Conservation (phyloP, 1,140 invertebrate genomes). For the Pseudomyrmex flavicornis region DNA sequence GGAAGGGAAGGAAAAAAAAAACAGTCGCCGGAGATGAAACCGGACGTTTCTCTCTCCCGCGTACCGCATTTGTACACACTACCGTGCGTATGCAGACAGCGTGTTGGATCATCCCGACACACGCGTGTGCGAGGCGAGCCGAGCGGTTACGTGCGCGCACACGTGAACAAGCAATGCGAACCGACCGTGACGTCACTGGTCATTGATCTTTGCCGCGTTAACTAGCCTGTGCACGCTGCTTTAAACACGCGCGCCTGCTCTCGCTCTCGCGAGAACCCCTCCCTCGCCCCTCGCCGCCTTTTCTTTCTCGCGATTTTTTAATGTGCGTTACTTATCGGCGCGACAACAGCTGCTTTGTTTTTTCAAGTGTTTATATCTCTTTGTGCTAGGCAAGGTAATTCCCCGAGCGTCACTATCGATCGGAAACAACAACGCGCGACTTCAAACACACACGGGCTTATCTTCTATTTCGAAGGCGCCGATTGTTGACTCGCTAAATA, state of each 20-base stretch:
- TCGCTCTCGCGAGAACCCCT: background rate
- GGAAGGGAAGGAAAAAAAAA: too few relatives aligned
- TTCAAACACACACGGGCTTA: background rate
- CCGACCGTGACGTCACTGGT: slow-evolving; percentile 62
- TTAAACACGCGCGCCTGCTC: background rate
- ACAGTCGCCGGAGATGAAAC: too few relatives aligned
- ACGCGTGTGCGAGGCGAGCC: background rate
- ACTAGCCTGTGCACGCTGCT: background rate
- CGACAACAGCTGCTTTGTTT: background rate
- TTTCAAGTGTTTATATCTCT: slow-evolving; percentile 14
- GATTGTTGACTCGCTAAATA: too few relatives aligned
- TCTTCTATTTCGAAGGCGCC: too few relatives aligned
- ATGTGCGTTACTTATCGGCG: background rate
- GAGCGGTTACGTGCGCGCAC: slow-evolving; percentile 40
- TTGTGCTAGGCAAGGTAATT: background rate
- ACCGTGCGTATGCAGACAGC: too few relatives aligned
- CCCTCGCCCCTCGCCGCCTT: background rate
- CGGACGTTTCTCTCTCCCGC: too few relatives aligned
- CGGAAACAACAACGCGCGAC: too few relatives aligned
- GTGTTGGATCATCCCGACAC: background rate
- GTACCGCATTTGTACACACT: too few relatives aligned
- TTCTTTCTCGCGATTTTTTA: background rate
- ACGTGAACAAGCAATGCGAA: slow-evolving; percentile 45
- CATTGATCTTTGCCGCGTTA: slow-evolving; percentile 63
- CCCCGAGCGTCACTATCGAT: background rate